Conservation (phyloP, 2,113 vertebrate species). For the Callospermophilus lateralis region DNA sequence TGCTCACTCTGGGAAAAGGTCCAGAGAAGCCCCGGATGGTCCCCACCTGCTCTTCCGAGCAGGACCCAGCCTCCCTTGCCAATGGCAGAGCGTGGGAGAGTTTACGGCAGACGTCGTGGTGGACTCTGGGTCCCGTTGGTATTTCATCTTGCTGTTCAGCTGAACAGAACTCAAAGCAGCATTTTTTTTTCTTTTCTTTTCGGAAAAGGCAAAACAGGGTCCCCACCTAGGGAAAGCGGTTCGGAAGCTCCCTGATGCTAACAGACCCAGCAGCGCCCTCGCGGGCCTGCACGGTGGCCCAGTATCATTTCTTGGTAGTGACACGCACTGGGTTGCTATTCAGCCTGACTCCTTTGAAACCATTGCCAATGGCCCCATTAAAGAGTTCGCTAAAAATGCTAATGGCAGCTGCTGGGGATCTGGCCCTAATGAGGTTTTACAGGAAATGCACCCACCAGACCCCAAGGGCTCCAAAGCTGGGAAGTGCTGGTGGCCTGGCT, state of each 20-base stretch:
- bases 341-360: slow-evolving; percentile 70
- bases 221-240: slow-evolving; percentile 33
- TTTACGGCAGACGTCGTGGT: slow-evolving; percentile 47
- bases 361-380: slow-evolving; percentile 67
- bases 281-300: not conserved
- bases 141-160: slow-evolving; percentile 48
- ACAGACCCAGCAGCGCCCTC: slow-evolving; percentile 39
- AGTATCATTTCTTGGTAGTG: slow-evolving; percentile 40
- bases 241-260: not conserved
- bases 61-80: not conserved
- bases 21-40: not conserved
- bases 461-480: not conserved
- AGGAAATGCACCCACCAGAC: not conserved
- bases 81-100: not conserved
- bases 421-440: slow-evolving; percentile 45
- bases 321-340: slow-evolving; percentile 58
- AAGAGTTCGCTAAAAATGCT: slow-evolving; percentile 70
- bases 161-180: slow-evolving; percentile 68
- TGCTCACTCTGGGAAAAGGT: not conserved
- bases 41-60: not conserved
- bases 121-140: not conserved
- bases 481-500: not conserved
- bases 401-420: not conserved
- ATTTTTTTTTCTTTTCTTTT: slow-evolving; percentile 52
- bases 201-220: slow-evolving; percentile 33